A percentile compares a stretch with the other conserved stretches of the same genome.
Evolutionary conservation across 2,797 vertebrate genomes (phyloP).

Genomic region (Gephyroberyx darwinii): DNA sequence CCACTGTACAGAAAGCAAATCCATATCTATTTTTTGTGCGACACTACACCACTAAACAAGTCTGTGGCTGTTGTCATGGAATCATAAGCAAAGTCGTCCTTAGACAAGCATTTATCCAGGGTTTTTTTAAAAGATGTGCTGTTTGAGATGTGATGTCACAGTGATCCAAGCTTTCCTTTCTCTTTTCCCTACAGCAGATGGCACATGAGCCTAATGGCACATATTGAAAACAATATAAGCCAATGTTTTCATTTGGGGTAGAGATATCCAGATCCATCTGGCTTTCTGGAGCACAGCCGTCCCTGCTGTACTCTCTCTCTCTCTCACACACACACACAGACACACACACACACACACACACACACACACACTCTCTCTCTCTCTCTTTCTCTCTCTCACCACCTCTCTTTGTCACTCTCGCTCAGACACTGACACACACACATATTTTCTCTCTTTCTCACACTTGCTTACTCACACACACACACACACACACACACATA

Average conservation of each 20-base stretch:
- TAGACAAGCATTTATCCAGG: conserved; percentile 19
- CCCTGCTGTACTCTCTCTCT: conserved; percentile 22
- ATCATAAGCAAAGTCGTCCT: conserved; percentile 21
- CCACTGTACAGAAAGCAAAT: conserved; percentile 17
- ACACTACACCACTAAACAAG: background rate
- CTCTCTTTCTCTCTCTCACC: background rate
- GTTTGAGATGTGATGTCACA: conserved; percentile 39
- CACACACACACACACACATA: conserved; percentile 17
- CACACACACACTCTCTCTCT: background rate
- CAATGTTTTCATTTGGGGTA: conserved; percentile 57
- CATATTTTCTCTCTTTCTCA: conserved; percentile 30
- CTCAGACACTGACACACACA: conserved; percentile 27
- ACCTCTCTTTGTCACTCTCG: background rate
- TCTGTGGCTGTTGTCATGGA: conserved; percentile 21
- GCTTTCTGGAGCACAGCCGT: conserved; percentile 48
- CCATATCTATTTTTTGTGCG: background rate
- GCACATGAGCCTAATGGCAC: conserved; percentile 42
- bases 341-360: conserved; percentile 8
- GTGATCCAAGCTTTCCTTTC: conserved; percentile 28
- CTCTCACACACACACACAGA: conserved; percentile 12
- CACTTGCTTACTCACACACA: background rate
- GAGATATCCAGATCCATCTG: conserved; percentile 59
- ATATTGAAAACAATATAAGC: conserved; percentile 60
- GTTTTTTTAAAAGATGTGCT: conserved; percentile 17
- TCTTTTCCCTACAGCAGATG: conserved; percentile 49